Base-by-base conservation (phyloP, 2,888 invertebrate species). In the Ctenicera cuprea region DNA sequence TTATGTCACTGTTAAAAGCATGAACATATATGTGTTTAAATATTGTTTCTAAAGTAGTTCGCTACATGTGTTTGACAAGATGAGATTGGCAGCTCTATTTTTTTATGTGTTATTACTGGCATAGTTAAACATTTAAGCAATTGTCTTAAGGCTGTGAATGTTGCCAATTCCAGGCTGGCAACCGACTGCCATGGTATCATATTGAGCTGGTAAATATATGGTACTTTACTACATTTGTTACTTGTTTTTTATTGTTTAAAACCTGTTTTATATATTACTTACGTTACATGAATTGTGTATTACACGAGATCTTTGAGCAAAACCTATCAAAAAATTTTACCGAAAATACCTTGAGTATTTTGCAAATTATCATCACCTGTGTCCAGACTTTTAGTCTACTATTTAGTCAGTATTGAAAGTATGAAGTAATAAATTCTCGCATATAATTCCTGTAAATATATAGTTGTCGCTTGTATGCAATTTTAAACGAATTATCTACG, bases 91-190 rank as follows among this genome's bases (percentile, higher is more conserved):
- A 66, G 71, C 71, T 71, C 33, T 71, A 59, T 64, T 64, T 65
- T 71, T 71, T 57, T 43, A 63, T 61, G 18, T 65, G 43, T 61
- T 66, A 66, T 33, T 59, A 54, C 18, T 45, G 26, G 52, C 20
- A 16, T 62, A 59, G 16, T 62, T 43, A 33, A 61, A 68, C 20
- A 43, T 67, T 66, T 73, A 80, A 79, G 79, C 81, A 82, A 82
- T 82, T 81, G 79, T 82, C 79, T 80, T 74, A 80, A 80, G 83
- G 82, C 82, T 82, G 83, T 83, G 83, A 83, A 80, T 82, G 77
- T 82, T 83, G 81, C 82, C 82, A 82, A 82, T 82, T 81, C 80
- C 80, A 78, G 78, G 79, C 80, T 76, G 80, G 76, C 77, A 78
- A 77, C 74, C 78, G 74, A 78, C 79, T 80, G 77, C 79, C 78